Percentiles rank a stretch among this genome's conserved stretches.
Evolutionary conservation across 92 coral and sea anemone genomes (phyloP).

Genomic region (Phymanthus crucifer): DNA sequence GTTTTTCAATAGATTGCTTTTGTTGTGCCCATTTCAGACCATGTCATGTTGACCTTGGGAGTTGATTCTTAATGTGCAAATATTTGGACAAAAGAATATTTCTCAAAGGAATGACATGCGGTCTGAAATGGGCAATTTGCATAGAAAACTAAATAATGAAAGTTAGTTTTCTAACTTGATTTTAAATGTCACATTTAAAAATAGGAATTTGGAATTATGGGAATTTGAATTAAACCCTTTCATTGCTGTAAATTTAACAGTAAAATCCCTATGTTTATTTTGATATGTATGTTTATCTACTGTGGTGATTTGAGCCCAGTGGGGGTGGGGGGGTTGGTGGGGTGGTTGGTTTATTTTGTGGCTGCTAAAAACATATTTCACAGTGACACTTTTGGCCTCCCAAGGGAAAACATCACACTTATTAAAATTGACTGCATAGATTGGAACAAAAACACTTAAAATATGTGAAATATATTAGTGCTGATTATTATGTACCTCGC

Average conservation of each 20-base stretch:
- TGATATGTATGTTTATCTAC: background rate
- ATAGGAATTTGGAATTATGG: no score
- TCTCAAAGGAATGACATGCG: no score
- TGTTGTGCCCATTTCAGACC: background rate
- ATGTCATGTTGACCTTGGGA: no score
- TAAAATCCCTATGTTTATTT: background rate
- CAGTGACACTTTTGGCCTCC: background rate
- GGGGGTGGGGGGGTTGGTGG: background rate
- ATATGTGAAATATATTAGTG: background rate
- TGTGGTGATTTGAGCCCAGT: background rate
- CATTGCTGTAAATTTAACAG: background rate
- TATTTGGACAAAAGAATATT: no score
- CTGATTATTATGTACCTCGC: constrained; percentile 35
- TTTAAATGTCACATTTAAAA: no score
- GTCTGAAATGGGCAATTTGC: no score
- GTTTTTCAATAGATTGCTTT: background rate
- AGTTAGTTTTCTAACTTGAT: no score
- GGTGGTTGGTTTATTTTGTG: background rate
- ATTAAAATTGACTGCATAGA: background rate
- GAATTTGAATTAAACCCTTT: background rate
- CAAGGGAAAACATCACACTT: background rate
- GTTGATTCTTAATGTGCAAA: background rate
- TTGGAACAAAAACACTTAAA: background rate
- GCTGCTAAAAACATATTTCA: background rate
- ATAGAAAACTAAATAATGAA: background rate